These are phyloP conservation scores for Nomada goodeniana DNA, from an alignment of 2,888 invertebrate genomes.

Conservation along the genomic window DNA sequence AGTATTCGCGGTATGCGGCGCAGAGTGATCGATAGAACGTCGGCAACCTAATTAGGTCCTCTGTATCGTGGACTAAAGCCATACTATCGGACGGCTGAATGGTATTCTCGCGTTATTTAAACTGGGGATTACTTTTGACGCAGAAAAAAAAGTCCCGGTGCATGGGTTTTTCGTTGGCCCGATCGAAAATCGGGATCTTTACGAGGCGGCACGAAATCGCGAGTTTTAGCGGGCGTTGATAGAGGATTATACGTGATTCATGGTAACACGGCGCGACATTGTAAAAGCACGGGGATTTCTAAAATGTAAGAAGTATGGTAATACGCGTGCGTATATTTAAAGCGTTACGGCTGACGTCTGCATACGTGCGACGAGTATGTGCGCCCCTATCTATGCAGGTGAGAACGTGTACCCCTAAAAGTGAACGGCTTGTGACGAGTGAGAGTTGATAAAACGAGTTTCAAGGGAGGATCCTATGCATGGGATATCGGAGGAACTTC, in stretches of 20 bases:
- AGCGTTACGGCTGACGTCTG: neutral
- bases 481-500: no score
- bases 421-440: slow-evolving; percentile 6
- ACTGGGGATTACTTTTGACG: neutral
- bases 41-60: slow-evolving; percentile 44
- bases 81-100: neutral
- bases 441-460: neutral
- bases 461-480: neutral
- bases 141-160: no score
- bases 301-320: neutral
- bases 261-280: neutral
- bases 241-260: slow-evolving; percentile 3
- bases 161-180: neutral
- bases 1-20: slow-evolving; percentile 46
- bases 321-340: neutral
- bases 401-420: neutral
- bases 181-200: neutral
- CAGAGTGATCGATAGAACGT: slow-evolving; percentile 47
- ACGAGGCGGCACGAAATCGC: neutral
- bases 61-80: slow-evolving; percentile 15
- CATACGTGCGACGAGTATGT: neutral
- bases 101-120: slow-evolving; percentile 7
- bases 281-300: neutral
- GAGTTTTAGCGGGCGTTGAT: neutral
- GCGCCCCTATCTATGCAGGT: neutral